Evolutionary conservation across 2,797 vertebrate genomes (phyloP).

Genomic region (Semaprochilodus insignis): DNA sequence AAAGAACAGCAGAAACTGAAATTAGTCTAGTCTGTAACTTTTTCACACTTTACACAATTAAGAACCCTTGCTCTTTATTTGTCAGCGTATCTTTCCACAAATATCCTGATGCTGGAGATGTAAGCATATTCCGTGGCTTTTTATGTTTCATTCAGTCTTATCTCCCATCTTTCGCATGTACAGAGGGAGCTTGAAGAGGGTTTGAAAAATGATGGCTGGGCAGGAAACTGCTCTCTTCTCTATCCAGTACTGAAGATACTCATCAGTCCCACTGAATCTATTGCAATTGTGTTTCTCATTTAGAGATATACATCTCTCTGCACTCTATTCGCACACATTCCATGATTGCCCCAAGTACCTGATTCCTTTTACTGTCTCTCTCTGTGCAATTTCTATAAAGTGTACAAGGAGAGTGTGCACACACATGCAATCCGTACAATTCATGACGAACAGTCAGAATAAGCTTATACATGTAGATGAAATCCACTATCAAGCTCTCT

Average conservation of each 20-base stretch:
- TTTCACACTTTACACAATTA: slow-evolving; percentile 6
- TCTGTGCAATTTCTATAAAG: not conserved
- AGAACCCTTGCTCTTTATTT: slow-evolving; percentile 9
- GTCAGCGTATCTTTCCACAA: slow-evolving; percentile 34
- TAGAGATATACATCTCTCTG: slow-evolving; percentile 39
- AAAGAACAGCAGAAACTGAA: slow-evolving; percentile 13
- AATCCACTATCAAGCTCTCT: too few species aligned
- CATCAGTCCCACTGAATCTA: slow-evolving; percentile 46
- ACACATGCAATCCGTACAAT: not conserved
- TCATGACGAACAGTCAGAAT: not conserved
- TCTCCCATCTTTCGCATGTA: slow-evolving; percentile 32
- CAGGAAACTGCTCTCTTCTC: slow-evolving; percentile 30
- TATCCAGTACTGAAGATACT: slow-evolving; percentile 33
- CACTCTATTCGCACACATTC: slow-evolving; percentile 3
- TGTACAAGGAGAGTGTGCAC: not conserved
- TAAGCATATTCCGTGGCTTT: slow-evolving; percentile 29
- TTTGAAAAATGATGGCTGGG: slow-evolving; percentile 47
- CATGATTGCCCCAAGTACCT: slow-evolving; percentile 8
- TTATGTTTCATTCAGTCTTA: slow-evolving; percentile 29
- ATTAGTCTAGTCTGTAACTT: slow-evolving; percentile 1
- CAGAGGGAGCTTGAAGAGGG: slow-evolving; percentile 26
- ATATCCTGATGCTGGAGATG: slow-evolving; percentile 5
- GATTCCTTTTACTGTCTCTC: not conserved
- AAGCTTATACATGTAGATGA: too few species aligned
- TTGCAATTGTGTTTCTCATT: slow-evolving; percentile 49